Evolutionary conservation across 1,140 invertebrate genomes (phyloP), one percentile per base, ranked within the genome.

Genomic region (Colletes latitarsis): DNA sequence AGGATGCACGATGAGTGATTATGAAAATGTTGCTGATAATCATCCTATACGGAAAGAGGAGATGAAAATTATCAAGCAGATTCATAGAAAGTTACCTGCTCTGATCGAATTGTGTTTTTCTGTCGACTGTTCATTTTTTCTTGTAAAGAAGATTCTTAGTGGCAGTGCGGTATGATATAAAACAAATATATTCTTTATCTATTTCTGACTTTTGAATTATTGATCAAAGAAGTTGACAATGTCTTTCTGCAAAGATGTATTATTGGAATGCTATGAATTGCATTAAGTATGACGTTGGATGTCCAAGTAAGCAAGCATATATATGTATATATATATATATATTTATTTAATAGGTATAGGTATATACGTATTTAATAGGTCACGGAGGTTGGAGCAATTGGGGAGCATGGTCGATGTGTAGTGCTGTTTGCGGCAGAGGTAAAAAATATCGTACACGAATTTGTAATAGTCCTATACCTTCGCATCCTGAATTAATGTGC

Each of bases 181-280:
- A 55, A 46, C 4, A n/a, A 6, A 63, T 64, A 6, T 43, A 46
- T 46, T 46, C 43, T 46, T 46, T 9, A 46, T 9, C 43, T 46
- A 9, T 46, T 46, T 6, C 43, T 46, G 3, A 19, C 10, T 19
- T 14, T 4, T 1, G 10, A 46, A 66, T 46, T n/a, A n/a, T 46
- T 66, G 5, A 17, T n/a, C 3, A 60, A 49, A 15, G 49, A 4
- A 63, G 58, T 17, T 57, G 5, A 30, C 0, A 57, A 39, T 58
- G 17, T 21, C 14, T 21, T 41, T 53, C 1, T 66, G 68, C 60
- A 9, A 57, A 82, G 81, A 82, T 82, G 76, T 21, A 43, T 21
- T 82, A 82, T 15, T 79, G 81, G 76, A 82, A 82, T 67, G 81
- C 81, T n/a, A 82, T 82, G 76, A 82, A 82, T 9, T 82, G 81